Evolutionary conservation across 1,140 invertebrate species (phyloP).

Genomic region (Drosophila sucinea): DNA sequence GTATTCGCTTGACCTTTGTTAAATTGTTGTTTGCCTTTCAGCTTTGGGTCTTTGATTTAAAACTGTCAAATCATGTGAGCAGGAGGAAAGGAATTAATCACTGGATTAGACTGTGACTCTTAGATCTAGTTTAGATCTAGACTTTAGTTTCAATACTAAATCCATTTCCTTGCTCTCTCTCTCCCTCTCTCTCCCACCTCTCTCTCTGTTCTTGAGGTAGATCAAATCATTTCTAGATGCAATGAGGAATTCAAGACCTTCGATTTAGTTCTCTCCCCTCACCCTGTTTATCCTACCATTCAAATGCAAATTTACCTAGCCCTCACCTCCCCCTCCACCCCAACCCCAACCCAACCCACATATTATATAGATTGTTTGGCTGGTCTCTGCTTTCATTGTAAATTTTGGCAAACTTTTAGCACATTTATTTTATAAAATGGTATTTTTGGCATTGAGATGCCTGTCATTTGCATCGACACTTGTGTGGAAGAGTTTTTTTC

Average conservation of each 20-base stretch:
- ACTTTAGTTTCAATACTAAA: too few species aligned
- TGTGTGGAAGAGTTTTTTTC: slow-evolving; percentile 41
- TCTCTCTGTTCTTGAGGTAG: too few species aligned
- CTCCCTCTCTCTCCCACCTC: too few species aligned
- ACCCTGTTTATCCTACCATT: slow-evolving; percentile 1
- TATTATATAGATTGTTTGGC: slow-evolving; percentile 26
- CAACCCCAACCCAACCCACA: neutral
- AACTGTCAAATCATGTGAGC: slow-evolving; percentile 43
- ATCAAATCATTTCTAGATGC: too few species aligned
- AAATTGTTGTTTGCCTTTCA: slow-evolving; percentile 58
- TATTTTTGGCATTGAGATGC: slow-evolving; percentile 42
- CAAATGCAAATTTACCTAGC: slow-evolving; percentile 44
- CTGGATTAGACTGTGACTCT: neutral
- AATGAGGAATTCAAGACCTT: neutral
- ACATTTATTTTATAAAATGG: slow-evolving; percentile 46
- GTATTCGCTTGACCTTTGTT: slow-evolving; percentile 58
- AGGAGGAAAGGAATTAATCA: neutral
- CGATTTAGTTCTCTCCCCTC: neutral
- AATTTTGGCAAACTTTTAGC: slow-evolving; percentile 32
- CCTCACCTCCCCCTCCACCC: neutral
- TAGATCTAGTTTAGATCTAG: too few species aligned
- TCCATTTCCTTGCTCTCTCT: too few species aligned
- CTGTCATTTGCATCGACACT: slow-evolving; percentile 67
- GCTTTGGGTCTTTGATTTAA: slow-evolving; percentile 61
- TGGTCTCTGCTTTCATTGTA: slow-evolving; percentile 21